Evolutionary conservation across 1,140 invertebrate genomes (phyloP), one percentile per base, ranked within the genome.

Genomic region (Drosophila pallidifrons): DNA sequence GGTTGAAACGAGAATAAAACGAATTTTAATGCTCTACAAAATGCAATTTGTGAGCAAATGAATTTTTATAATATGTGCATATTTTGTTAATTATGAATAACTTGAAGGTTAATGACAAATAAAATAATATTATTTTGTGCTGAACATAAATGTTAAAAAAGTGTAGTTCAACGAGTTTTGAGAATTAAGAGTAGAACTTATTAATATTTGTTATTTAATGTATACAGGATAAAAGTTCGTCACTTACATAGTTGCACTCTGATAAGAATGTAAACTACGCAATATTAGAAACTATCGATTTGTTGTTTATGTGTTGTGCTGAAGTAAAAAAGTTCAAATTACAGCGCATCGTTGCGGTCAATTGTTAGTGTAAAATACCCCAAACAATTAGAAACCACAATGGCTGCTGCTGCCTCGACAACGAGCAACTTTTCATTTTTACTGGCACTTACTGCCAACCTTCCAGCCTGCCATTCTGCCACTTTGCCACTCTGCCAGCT

Each of bases 381-480:
- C 72, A 87, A 87, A 88, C 83, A 87, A 88, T 87, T 87, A 87
- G 83, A 87, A 87, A 88, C 82, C 82, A 83, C 82, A 87, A 88
- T 88, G 82, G 20, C 20, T 38, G 82, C 78, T 82, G 63, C 71
- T 76, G 57, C 75, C 54, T 69, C 71, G 16, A 75, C 59, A 77
- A 73, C 64, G 64, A 64, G 64, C 58, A 87, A 87, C 83, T 87
- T 87, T 87, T 87, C 82, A 88, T 88, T 87, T 87, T 88, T 79
- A 73, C 79, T 72, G 79, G 79, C 83, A 79, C 64, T 79, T 74
- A 57, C 73, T 41, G 67, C 35, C 59, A 58, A 52, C 10, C 59
- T 46, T 38, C 67, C 64, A 25, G 45, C 2, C 52, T 41, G 20
- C 20, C 41, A 46, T 49, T 15, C 69, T 57, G 64, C 1, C n/a